phyloP scores from a whole-genome alignment of 2,113 vertebrate species.

The Peromyscus maniculatus region DNA sequence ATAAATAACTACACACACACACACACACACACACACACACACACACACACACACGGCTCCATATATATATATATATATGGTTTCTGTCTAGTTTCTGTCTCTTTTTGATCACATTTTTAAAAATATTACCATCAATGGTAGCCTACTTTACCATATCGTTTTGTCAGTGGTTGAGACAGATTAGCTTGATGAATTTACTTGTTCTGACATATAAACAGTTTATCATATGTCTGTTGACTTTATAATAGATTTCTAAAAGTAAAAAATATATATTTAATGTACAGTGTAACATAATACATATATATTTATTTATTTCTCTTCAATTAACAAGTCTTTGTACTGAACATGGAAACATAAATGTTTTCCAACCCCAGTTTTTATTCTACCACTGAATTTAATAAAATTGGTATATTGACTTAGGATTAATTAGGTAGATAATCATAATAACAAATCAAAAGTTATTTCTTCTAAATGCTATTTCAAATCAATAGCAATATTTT shows the following conservation, averaged over 20 bases:
- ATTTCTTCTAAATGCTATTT: neutral
- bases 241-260: neutral
- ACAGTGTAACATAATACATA: neutral
- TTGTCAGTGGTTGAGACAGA: too few relatives aligned
- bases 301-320: neutral
- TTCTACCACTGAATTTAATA: neutral
- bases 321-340: neutral
- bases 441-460: neutral
- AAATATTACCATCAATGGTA: too few relatives aligned
- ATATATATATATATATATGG: too few relatives aligned
- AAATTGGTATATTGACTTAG: neutral
- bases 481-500: neutral
- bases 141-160: too few relatives aligned
- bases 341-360: neutral
- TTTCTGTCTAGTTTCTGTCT: too few relatives aligned
- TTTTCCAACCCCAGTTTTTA: neutral
- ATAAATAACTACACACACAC: too few relatives aligned
- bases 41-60: too few relatives aligned
- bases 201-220: neutral
- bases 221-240: neutral
- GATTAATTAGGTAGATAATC: neutral
- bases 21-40: too few relatives aligned
- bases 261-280: neutral
- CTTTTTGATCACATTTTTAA: too few relatives aligned
- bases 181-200: neutral